Percentiles rank a stretch among this genome's conserved stretches.
Evolutionary conservation across 2,888 invertebrate species (phyloP).

Genomic region (Callosobruchus maculatus): DNA sequence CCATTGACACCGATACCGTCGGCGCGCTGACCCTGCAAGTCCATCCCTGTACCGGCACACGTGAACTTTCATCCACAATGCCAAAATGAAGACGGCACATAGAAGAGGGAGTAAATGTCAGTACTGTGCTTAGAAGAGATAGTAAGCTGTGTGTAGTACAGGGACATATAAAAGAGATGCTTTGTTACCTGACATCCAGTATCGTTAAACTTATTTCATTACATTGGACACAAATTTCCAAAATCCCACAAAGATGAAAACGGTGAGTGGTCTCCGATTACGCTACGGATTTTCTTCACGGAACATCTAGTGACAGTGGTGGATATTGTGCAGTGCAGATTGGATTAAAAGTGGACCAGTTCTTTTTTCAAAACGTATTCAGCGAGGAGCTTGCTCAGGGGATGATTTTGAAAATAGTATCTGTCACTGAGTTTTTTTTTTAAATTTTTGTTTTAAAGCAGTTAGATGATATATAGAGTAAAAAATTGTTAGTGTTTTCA

Average conservation of each 20-base stretch:
- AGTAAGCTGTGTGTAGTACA: slow-evolving; percentile 21
- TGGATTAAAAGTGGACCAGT: background rate
- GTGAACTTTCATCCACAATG: slow-evolving; percentile 30
- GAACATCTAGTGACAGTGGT: background rate
- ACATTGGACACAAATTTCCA: slow-evolving; percentile 14
- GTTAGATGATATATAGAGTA: too few species aligned
- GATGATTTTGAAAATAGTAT: background rate
- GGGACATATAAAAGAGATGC: slow-evolving; percentile 26
- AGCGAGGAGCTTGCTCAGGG: too few species aligned
- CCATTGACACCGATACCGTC: background rate
- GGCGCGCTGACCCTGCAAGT: background rate
- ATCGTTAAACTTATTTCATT: background rate
- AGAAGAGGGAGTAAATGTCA: slow-evolving; percentile 36
- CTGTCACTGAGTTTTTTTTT: too few species aligned
- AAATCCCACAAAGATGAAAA: slow-evolving; percentile 25
- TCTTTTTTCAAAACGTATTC: background rate
- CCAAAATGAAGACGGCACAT: slow-evolving; percentile 30
- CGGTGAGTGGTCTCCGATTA: slow-evolving; percentile 23
- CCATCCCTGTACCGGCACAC: slow-evolving; percentile 9
- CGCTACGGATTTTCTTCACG: background rate
- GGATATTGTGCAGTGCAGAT: background rate
- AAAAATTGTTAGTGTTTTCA: background rate
- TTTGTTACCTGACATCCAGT: background rate
- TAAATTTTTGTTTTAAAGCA: too few species aligned
- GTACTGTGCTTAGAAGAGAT: slow-evolving; percentile 18